phyloP scores from a whole-genome alignment of 2,888 invertebrate species.

The Rhorus exstirpatorius region DNA sequence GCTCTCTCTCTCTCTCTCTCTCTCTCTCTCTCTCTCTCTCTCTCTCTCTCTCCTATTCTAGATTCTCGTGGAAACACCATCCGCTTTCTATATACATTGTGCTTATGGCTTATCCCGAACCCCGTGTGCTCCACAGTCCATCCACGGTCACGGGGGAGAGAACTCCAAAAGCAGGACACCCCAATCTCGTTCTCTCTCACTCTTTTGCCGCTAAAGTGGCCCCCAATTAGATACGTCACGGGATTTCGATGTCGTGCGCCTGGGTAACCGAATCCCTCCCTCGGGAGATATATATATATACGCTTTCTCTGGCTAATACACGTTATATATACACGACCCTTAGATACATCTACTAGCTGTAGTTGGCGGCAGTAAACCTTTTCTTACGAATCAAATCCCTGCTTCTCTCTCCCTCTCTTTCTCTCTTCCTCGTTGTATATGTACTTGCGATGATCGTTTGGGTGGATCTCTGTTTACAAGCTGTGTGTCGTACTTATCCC shows the following conservation, averaged over 20 bases:
- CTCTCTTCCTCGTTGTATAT: neutral
- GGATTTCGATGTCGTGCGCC: slow-evolving; percentile 83
- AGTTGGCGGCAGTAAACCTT: slow-evolving; percentile 53
- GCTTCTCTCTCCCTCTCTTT: slow-evolving; percentile 28
- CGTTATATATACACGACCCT: slow-evolving; percentile 7
- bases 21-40: slow-evolving; percentile 71
- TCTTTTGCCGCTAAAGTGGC: slow-evolving; percentile 83
- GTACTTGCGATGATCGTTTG: slow-evolving; percentile 57
- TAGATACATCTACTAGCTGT: slow-evolving; percentile 21
- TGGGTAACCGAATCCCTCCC: slow-evolving; percentile 79
- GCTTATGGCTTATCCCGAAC: slow-evolving; percentile 81
- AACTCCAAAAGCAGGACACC: slow-evolving; percentile 48
- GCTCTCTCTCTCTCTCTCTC: slow-evolving; percentile 27
- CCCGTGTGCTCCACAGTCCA: slow-evolving; percentile 41
- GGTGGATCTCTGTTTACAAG: slow-evolving; percentile 61
- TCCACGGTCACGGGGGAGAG: slow-evolving; percentile 34
- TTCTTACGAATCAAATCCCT: slow-evolving; percentile 66
- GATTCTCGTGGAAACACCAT: slow-evolving; percentile 48
- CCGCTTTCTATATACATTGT: slow-evolving; percentile 68
- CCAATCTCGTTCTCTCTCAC: slow-evolving; percentile 72
- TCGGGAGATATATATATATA: slow-evolving; percentile 69
- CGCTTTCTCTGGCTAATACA: slow-evolving; percentile 43
- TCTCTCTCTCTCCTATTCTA: slow-evolving; percentile 8
- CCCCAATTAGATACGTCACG: slow-evolving; percentile 85
- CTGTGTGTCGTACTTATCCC: slow-evolving; percentile 41